Base-by-base conservation (phyloP, 2,113 vertebrate genomes). In the Perca schrenkii region DNA sequence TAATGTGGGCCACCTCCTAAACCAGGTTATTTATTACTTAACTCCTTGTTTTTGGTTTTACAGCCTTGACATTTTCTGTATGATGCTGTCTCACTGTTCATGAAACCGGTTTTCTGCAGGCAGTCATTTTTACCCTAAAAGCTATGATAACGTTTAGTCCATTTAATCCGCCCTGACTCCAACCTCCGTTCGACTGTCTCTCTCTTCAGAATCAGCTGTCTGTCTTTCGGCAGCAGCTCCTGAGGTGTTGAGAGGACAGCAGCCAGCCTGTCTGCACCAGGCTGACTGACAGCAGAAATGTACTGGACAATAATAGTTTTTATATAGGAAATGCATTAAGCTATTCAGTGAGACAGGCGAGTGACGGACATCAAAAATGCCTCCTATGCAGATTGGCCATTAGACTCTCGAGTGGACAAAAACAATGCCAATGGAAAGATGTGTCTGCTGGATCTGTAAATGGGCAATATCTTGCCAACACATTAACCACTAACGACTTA, bases 151-250 rank as follows among this genome's bases (percentile, higher is more conserved):
- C 11, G 8, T 49, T 66, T 8, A 25, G 43, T 50, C 22, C 7
- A 4, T 25, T 25, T 8, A 16, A 25, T 66, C 64, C 4, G 6
- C 17, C 40, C 13, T n/a, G 19, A 43, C 34, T 6, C 12, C 10
- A 36, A 19, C 53, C 22, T 72, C 34, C 5, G 1, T 46, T 14
- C 0, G 36, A 6, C 2, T 28, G 22, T 47, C 52, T 71, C 68
- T 3, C 11, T 72, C 54, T 15, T 40, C 14, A 43, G 31, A 56
- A 40, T 31, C 46, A 62, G 58, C 58, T 74, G 60, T 19, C 11
- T 66, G 73, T 75, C 31, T 40, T n/a, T 57, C n/a, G 19, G 73
- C 62, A 43, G 62, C 64, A 47, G 43, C 63, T 65, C 43, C 6
- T 46, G 21, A 46, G 21, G 19, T 17, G 40, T 31, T 75, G 21